These are phyloP conservation scores for Alectura lathami DNA, from an alignment of 2,113 vertebrate genomes.

Conservation along the genomic window DNA sequence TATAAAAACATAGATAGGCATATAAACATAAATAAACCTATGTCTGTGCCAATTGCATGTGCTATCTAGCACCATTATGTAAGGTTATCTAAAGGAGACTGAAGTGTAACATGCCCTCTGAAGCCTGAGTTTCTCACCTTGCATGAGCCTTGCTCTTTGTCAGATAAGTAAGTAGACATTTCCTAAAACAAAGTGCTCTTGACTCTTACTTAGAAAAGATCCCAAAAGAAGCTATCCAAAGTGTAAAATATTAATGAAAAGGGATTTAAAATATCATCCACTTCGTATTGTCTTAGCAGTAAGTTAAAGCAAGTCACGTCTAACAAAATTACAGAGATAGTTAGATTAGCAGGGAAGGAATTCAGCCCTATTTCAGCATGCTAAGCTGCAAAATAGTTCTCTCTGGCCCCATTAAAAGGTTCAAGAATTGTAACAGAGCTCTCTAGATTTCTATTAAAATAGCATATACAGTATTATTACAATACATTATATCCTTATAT, in stretches of 20 bases:
- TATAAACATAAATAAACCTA: neutral
- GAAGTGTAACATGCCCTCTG: neutral
- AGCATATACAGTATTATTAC: slow-evolving; percentile 23
- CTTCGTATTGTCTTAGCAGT: slow-evolving; percentile 31
- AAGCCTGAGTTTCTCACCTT: neutral
- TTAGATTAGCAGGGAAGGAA: neutral
- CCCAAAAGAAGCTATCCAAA: neutral
- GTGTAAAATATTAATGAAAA: slow-evolving; percentile 15
- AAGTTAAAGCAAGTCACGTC: slow-evolving; percentile 34
- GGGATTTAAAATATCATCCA: slow-evolving; percentile 1
- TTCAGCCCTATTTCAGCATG: neutral
- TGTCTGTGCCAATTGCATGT: neutral
- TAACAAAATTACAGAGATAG: slow-evolving; percentile 1
- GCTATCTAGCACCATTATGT: neutral
- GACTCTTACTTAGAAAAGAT: neutral
- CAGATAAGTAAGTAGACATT: neutral
- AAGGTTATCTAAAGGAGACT: neutral
- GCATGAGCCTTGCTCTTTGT: neutral
- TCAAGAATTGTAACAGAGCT: slow-evolving; percentile 25
- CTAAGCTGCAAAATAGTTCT: neutral
- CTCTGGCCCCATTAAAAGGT: slow-evolving; percentile 29
- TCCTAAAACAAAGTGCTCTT: neutral
- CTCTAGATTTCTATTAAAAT: slow-evolving; percentile 26
- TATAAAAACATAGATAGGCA: accelerated
- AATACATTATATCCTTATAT: slow-evolving; percentile 41